Evolutionary conservation across 2,113 vertebrate genomes (phyloP).

Genomic region (Clinocottus analis): DNA sequence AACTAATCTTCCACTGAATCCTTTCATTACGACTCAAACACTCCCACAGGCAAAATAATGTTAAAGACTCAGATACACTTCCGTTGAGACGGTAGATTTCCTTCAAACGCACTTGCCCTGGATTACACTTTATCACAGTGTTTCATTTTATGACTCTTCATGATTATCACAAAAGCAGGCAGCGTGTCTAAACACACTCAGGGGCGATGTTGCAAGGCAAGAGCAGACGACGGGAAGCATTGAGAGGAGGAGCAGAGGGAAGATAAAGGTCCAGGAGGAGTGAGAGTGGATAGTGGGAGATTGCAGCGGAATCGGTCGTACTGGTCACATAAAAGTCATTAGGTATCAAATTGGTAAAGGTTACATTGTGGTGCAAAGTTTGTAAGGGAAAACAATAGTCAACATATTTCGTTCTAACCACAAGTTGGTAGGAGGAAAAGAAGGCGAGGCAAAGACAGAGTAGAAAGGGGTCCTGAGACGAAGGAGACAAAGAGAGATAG

Average conservation of each 20-base stretch:
- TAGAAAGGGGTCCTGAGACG: background rate
- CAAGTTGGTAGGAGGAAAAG: background rate
- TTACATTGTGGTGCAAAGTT: background rate
- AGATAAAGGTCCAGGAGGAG: background rate
- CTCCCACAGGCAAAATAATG: slow-evolving; percentile 18
- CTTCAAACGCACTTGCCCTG: background rate
- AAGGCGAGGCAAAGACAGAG: background rate
- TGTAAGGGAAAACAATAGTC: background rate
- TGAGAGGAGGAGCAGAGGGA: background rate
- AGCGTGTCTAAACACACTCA: slow-evolving; percentile 13
- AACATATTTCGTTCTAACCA: background rate
- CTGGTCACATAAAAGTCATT: background rate
- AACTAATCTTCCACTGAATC: slow-evolving; percentile 31
- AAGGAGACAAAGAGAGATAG: slow-evolving; percentile 19
- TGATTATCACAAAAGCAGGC: slow-evolving; percentile 21
- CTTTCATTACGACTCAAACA: slow-evolving; percentile 39
- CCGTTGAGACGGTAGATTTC: background rate
- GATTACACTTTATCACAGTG: slow-evolving; percentile 22
- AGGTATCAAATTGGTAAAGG: background rate
- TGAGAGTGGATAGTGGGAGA: background rate
- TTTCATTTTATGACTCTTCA: slow-evolving; percentile 24
- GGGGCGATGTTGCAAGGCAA: background rate
- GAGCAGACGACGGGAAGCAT: background rate
- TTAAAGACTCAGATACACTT: slow-evolving; percentile 18
- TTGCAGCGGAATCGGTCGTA: background rate